A percentile compares a stretch with the other conserved stretches of the same genome.
Conservation (phyloP, 1,140 invertebrate genomes). For the Palaemon carinicauda region DNA sequence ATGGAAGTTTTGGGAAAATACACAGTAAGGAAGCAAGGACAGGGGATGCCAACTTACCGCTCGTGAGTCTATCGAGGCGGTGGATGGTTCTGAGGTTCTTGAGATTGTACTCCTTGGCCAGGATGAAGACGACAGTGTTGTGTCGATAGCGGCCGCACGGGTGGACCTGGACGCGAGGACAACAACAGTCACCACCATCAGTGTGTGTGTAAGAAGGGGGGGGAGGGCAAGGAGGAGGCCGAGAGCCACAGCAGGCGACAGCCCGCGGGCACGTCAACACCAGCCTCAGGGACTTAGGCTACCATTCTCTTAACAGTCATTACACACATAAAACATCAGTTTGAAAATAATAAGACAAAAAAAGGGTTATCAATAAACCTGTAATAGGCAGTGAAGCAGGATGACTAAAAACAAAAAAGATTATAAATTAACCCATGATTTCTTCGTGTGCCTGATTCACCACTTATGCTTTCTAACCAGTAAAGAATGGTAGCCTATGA, state of each 20-base stretch:
- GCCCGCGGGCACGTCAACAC: constrained; percentile 31
- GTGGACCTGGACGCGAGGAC: constrained; percentile 77
- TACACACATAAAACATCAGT: too few relatives aligned
- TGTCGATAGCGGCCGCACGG: constrained; percentile 96
- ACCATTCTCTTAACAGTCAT: neutral
- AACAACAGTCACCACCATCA: constrained; percentile 37
- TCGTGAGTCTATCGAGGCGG: constrained; percentile 70
- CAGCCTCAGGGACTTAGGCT: constrained; percentile 22
- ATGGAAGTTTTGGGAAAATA: neutral
- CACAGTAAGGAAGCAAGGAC: neutral
- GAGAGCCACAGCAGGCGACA: constrained; percentile 15
- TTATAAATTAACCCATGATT: neutral
- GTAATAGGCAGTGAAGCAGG: too few relatives aligned
- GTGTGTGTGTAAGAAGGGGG: neutral
- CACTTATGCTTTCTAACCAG: neutral
- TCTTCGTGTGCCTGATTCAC: neutral
- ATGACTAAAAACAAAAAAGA: neutral
- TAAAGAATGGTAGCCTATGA: constrained; percentile 9
- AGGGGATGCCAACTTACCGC: constrained; percentile 64
- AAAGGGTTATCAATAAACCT: too few relatives aligned
- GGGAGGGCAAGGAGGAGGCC: constrained; percentile 2
- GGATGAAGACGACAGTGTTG: constrained; percentile 95
- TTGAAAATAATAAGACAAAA: too few relatives aligned
- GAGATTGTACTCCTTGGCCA: constrained; percentile 94
- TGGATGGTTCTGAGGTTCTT: constrained; percentile 93